phyloP scores from a whole-genome alignment of 64 coral and sea anemone genomes.

The Pocillopora damicornis region DNA sequence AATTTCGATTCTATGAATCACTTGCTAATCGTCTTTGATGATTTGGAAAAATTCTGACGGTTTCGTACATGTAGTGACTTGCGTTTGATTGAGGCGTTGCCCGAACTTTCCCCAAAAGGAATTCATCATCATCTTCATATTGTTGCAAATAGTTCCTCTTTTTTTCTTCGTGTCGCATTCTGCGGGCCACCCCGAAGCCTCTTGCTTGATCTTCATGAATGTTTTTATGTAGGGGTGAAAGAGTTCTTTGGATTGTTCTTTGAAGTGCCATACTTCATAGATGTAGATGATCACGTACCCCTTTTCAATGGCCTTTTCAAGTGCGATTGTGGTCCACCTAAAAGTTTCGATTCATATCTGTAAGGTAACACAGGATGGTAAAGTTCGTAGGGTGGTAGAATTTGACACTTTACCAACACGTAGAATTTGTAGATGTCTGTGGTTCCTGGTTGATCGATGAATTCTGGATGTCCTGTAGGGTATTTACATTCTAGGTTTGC shows the following conservation, averaged over 20 bases:
- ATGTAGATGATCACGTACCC: constrained; percentile 28
- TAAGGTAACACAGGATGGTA: constrained; percentile 39
- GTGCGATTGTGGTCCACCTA: not conserved
- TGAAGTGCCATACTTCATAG: constrained; percentile 19
- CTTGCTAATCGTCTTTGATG: not conserved
- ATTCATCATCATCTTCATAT: not conserved
- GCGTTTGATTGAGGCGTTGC: not conserved
- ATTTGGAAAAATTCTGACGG: not conserved
- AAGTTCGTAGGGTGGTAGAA: not conserved
- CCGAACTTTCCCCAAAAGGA: constrained; percentile 2
- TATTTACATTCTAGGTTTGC: not conserved
- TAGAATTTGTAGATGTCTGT: not conserved
- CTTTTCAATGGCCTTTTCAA: constrained; percentile 10
- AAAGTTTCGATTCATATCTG: not conserved
- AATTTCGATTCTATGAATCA: constrained; percentile 10
- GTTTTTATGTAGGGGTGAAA: not conserved
- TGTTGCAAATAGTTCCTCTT: not conserved
- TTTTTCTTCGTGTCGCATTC: not conserved
- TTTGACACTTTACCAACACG: not conserved
- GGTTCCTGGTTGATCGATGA: not conserved
- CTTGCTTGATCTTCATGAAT: not conserved
- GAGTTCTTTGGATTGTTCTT: not conserved
- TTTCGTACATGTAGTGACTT: not conserved
- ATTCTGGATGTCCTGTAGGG: not conserved
- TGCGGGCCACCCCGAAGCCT: not conserved